These are phyloP conservation scores for Apogon hyalosoma DNA, from an alignment of 2,797 vertebrate genomes.

Conservation along the genomic window DNA sequence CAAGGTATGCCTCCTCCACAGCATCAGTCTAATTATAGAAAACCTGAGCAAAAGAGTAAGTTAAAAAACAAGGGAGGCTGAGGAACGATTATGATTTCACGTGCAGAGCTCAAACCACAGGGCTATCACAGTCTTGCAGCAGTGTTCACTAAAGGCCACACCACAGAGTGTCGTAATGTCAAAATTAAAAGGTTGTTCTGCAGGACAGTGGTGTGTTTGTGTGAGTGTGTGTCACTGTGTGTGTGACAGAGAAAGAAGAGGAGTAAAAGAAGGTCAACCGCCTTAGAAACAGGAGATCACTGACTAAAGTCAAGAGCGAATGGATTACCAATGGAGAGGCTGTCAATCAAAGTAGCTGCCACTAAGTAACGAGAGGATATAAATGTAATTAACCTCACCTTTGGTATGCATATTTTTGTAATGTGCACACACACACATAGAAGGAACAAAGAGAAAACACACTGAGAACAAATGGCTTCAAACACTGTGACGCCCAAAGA, in stretches of 20 bases:
- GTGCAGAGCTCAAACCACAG: slow-evolving; percentile 43
- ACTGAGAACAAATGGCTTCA: not conserved
- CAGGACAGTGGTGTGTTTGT: slow-evolving; percentile 15
- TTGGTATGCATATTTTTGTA: slow-evolving; percentile 3
- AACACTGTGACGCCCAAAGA: not conserved
- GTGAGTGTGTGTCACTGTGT: slow-evolving; percentile 9
- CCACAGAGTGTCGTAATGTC: slow-evolving; percentile 37
- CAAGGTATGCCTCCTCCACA: slow-evolving; percentile 20
- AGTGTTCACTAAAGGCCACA: slow-evolving; percentile 53
- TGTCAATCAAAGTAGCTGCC: slow-evolving; percentile 47
- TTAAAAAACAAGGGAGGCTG: slow-evolving; percentile 30
- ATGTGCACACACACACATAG: slow-evolving; percentile 6
- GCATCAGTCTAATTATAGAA: slow-evolving; percentile 47
- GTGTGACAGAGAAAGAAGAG: slow-evolving; percentile 13
- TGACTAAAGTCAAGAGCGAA: slow-evolving; percentile 62
- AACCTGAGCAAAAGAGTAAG: slow-evolving; percentile 31
- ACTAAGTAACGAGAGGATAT: slow-evolving; percentile 33
- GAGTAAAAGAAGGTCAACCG: slow-evolving; percentile 12
- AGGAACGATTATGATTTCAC: slow-evolving; percentile 37
- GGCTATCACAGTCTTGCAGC: slow-evolving; percentile 39
- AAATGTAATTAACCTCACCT: slow-evolving; percentile 34
- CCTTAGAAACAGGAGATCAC: slow-evolving; percentile 26
- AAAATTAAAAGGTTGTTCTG: slow-evolving; percentile 60
- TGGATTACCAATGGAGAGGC: slow-evolving; percentile 40
- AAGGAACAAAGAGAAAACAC: not conserved